These are phyloP conservation scores for Spinus pinus DNA, from an alignment of 2,797 vertebrate genomes.

Conservation along the genomic window DNA sequence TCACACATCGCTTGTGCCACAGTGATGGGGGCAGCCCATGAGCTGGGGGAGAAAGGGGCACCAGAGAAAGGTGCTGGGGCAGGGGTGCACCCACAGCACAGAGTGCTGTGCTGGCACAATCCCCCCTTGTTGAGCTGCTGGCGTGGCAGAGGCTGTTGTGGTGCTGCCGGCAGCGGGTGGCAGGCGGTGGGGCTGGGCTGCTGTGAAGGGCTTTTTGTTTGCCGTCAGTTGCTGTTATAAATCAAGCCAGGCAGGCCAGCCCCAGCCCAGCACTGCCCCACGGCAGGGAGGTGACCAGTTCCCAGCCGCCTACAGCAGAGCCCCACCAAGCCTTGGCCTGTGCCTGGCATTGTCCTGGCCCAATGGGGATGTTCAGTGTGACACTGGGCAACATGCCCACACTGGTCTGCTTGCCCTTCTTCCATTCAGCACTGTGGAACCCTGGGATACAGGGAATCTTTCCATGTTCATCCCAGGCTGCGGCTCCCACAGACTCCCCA, in stretches of 20 bases:
- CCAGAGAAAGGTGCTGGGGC: not conserved
- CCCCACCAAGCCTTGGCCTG: not conserved
- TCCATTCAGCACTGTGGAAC: not conserved
- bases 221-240: constrained; percentile 60
- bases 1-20: accelerated
- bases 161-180: constrained; percentile 22
- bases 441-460: not conserved
- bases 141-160: not conserved
- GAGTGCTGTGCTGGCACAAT: not conserved
- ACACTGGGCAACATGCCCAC: accelerated
- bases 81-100: accelerated
- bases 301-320: accelerated
- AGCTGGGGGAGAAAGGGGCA: not conserved
- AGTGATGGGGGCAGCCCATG: not conserved
- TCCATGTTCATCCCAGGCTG: not conserved
- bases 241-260: not conserved
- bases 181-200: not conserved
- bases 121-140: not conserved
- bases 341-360: accelerated
- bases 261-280: not conserved
- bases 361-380: not conserved
- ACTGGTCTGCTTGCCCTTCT: not conserved
- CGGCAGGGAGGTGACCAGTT: accelerated
- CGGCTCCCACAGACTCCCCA: not conserved
- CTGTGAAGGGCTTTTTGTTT: constrained; percentile 63